Evolutionary conservation across 2,888 invertebrate species (phyloP).

Genomic region (Dynastes hyllus): DNA sequence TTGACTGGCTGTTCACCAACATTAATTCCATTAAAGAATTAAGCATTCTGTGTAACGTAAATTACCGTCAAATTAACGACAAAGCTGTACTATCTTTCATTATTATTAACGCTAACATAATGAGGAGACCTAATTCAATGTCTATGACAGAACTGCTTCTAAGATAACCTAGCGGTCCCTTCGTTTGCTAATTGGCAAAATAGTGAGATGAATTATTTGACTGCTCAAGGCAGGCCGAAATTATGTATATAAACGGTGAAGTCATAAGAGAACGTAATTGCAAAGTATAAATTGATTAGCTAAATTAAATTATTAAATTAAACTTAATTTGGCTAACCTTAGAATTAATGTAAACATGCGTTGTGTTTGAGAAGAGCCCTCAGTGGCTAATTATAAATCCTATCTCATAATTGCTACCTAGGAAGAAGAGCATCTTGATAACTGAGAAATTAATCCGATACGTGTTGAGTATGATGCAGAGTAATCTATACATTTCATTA

Average conservation of each 20-base stretch:
- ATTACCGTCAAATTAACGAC: conserved; percentile 6
- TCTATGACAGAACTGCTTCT: conserved; percentile 28
- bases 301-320: conserved; percentile 17
- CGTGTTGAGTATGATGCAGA: neutral
- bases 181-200: conserved; percentile 35
- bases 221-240: conserved; percentile 25
- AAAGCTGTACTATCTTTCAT: conserved; percentile 6
- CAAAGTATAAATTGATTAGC: neutral
- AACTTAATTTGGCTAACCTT: neutral
- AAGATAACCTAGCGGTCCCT: conserved; percentile 20
- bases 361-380: neutral
- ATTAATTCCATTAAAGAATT: neutral
- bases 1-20: too few species aligned
- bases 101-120: conserved; percentile 28
- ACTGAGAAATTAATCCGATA: too few species aligned
- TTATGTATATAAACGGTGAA: conserved; percentile 10
- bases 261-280: conserved; percentile 14
- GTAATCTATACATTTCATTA: conserved; percentile 1
- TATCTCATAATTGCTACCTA: neutral
- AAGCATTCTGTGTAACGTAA: conserved; percentile 11
- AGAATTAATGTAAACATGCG: neutral
- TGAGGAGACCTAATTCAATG: conserved; percentile 30
- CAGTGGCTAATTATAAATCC: neutral
- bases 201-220: conserved; percentile 39
- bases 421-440: neutral